These are phyloP conservation scores for Hyalella azteca DNA, from an alignment of 2,888 invertebrate genomes.

Conservation along the genomic window DNA sequence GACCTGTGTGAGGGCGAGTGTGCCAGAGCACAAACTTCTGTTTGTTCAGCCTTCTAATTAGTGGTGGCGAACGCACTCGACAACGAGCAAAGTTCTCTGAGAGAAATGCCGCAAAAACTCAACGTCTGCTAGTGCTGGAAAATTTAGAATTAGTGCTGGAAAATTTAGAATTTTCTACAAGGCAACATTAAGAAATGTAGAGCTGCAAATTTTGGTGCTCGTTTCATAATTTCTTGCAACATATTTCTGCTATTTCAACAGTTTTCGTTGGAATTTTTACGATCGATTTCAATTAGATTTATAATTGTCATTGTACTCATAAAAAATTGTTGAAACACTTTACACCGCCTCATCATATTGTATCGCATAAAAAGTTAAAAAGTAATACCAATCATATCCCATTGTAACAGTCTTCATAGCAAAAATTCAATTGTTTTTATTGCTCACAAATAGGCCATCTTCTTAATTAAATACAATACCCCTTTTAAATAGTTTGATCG, in stretches of 20 bases:
- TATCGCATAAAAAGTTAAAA: too few species aligned
- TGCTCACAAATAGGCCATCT: background rate
- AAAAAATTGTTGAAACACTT: too few species aligned
- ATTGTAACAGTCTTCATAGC: too few species aligned
- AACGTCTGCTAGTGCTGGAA: background rate
- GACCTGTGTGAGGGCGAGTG: background rate
- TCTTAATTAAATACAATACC: too few species aligned
- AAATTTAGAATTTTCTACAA: background rate
- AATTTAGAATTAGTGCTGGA: background rate
- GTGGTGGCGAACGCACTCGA: background rate
- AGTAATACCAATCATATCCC: too few species aligned
- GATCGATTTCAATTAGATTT: too few species aligned
- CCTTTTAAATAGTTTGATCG: too few species aligned
- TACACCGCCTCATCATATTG: too few species aligned
- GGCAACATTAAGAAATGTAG: background rate
- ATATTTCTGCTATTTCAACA: background rate
- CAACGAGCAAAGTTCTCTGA: constrained; percentile 8
- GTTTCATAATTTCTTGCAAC: background rate
- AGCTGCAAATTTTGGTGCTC: background rate
- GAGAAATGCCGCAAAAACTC: background rate
- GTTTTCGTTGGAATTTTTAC: background rate
- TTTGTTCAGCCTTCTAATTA: background rate
- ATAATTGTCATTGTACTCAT: too few species aligned
- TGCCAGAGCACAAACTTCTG: background rate
- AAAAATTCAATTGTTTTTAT: too few species aligned